Conservation (phyloP, 2,113 vertebrate genomes). For the Brienomyrus brachyistius region DNA sequence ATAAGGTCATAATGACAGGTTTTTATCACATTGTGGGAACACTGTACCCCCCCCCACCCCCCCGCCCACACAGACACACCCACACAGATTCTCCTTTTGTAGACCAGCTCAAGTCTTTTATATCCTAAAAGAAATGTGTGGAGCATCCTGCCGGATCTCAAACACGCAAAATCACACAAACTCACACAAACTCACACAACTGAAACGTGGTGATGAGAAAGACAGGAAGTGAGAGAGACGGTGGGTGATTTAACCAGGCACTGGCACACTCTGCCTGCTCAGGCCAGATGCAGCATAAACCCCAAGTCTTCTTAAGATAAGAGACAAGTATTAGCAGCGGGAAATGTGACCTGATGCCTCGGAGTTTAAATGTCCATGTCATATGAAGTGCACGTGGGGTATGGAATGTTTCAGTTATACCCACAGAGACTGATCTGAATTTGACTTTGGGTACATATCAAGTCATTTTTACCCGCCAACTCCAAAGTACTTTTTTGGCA, state of each 20-base stretch:
- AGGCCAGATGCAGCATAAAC: neutral
- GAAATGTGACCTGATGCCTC: slow-evolving; percentile 40
- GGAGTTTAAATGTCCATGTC: slow-evolving; percentile 32
- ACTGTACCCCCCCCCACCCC: neutral
- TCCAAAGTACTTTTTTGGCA: slow-evolving; percentile 29
- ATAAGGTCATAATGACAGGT: neutral
- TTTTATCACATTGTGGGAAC: neutral
- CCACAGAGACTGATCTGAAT: slow-evolving; percentile 3
- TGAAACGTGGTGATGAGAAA: neutral
- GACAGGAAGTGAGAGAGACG: neutral
- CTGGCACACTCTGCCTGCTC: neutral
- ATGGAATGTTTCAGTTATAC: slow-evolving; percentile 35
- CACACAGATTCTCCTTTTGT: neutral
- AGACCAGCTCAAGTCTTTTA: neutral
- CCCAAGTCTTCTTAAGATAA: slow-evolving; percentile 34
- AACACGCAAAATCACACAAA: neutral
- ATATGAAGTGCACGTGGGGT: neutral
- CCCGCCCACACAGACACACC: neutral
- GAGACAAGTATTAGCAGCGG: slow-evolving; percentile 49
- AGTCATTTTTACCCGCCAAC: slow-evolving; percentile 32
- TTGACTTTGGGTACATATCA: neutral
- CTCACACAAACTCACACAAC: neutral
- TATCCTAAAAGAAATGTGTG: neutral
- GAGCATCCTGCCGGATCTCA: neutral
- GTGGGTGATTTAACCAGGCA: neutral